These are phyloP conservation scores for Euspilapteryx auroguttella DNA, from an alignment of 2,888 invertebrate genomes.

Conservation along the genomic window DNA sequence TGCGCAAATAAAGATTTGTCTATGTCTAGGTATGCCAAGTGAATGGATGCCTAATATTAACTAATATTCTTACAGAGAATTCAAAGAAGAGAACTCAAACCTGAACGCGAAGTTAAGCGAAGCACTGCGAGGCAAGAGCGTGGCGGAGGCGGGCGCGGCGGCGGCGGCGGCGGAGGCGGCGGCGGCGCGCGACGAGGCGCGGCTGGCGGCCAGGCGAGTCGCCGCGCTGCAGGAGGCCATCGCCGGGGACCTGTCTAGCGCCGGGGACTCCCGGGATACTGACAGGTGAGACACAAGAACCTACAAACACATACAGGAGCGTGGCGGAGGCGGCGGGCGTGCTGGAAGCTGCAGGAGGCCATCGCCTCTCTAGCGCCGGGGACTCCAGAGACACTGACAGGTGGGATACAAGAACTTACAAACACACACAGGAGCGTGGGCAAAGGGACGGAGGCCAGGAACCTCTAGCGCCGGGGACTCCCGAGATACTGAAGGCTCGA, in stretches of 20 bases:
- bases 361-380: too few relatives aligned
- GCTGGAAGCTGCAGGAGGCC: too few relatives aligned
- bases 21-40: too few relatives aligned
- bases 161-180: constrained; percentile 71
- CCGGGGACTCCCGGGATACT: constrained; percentile 58
- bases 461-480: too few relatives aligned
- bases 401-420: too few relatives aligned
- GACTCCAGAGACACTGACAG: too few relatives aligned
- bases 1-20: too few relatives aligned
- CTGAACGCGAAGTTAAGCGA: constrained; percentile 76
- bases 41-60: too few relatives aligned
- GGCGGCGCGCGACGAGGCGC: constrained; percentile 77
- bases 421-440: too few relatives aligned
- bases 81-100: constrained; percentile 77
- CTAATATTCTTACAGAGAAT: constrained; percentile 58
- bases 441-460: too few relatives aligned
- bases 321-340: too few relatives aligned
- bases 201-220: constrained; percentile 86
- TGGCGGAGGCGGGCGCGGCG: constrained; percentile 74
- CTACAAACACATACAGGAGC: constrained; percentile 1
- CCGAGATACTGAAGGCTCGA: too few relatives aligned
- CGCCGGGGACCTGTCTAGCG: constrained; percentile 79
- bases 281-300: constrained; percentile 54
- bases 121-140: constrained; percentile 69
- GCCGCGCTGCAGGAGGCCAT: constrained; percentile 91